Evolutionary conservation across 1,140 invertebrate genomes (phyloP).

Genomic region (Drosophila ambigua): DNA sequence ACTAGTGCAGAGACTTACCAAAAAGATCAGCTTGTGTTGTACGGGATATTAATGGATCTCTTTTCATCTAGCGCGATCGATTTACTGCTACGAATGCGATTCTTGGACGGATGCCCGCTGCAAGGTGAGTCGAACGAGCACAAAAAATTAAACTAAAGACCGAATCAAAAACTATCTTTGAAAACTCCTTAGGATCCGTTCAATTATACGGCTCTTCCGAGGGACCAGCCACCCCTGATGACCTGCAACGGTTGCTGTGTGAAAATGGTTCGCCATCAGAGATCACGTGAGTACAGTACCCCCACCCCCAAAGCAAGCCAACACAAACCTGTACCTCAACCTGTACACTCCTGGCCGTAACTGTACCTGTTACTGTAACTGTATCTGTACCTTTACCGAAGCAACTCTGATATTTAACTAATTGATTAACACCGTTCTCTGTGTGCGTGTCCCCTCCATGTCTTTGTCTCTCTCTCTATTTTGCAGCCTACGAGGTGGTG

Average conservation of each 20-base stretch:
- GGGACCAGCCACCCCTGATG: slow-evolving; percentile 92
- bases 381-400: not conserved
- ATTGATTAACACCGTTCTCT: slow-evolving; percentile 10
- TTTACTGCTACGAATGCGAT: slow-evolving; percentile 97
- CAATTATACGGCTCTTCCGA: slow-evolving; percentile 93
- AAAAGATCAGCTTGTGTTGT: not conserved
- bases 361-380: too few species aligned
- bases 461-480: slow-evolving; percentile 9
- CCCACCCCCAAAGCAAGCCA: not conserved
- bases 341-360: not conserved
- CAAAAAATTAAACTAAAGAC: not conserved
- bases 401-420: slow-evolving; percentile 2
- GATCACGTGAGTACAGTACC: slow-evolving; percentile 90
- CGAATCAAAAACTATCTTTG: not conserved
- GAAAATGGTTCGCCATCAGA: slow-evolving; percentile 95
- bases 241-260: slow-evolving; percentile 97
- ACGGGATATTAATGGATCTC: slow-evolving; percentile 37
- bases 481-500: slow-evolving; percentile 93
- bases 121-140: slow-evolving; percentile 83
- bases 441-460: slow-evolving; percentile 6
- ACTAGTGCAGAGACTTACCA: slow-evolving; percentile 14
- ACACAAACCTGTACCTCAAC: not conserved
- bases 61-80: slow-evolving; percentile 88
- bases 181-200: slow-evolving; percentile 88
- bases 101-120: slow-evolving; percentile 94